A percentile compares a stretch with the other conserved stretches of the same genome.
These are phyloP conservation scores for Columba livia DNA, from an alignment of 2,113 vertebrate genomes.

Conservation along the genomic window DNA sequence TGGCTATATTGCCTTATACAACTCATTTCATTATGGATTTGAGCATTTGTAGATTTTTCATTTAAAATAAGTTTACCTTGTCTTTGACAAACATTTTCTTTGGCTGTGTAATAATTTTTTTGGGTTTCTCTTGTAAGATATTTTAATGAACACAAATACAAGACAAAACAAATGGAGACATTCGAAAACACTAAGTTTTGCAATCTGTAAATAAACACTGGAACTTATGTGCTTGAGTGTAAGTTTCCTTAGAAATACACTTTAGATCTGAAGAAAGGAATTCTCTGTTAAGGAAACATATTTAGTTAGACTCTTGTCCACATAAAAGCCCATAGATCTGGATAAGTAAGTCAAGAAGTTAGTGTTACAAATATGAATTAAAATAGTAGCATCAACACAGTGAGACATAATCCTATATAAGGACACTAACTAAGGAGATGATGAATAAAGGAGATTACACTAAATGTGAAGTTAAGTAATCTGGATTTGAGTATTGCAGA, in stretches of 20 bases:
- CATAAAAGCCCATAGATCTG: neutral
- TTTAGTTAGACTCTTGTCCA: neutral
- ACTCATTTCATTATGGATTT: neutral
- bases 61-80: neutral
- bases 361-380: neutral
- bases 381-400: neutral
- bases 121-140: neutral
- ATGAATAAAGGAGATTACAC: conserved; percentile 25
- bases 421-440: neutral
- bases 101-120: neutral
- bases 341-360: neutral
- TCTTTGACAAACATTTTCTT: neutral
- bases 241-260: neutral
- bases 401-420: neutral
- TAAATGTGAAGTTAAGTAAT: conserved; percentile 27
- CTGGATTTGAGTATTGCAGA: conserved; percentile 1
- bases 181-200: neutral
- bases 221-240: neutral
- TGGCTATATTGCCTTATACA: neutral
- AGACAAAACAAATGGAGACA: neutral
- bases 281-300: neutral
- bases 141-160: neutral
- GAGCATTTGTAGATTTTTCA: neutral
- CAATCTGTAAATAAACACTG: neutral
- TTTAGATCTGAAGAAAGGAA: neutral